Evolutionary conservation across 37 sponge, comb jelly and placozoan species (phyloP).

Genomic region (Cladorhizidae sp.): DNA sequence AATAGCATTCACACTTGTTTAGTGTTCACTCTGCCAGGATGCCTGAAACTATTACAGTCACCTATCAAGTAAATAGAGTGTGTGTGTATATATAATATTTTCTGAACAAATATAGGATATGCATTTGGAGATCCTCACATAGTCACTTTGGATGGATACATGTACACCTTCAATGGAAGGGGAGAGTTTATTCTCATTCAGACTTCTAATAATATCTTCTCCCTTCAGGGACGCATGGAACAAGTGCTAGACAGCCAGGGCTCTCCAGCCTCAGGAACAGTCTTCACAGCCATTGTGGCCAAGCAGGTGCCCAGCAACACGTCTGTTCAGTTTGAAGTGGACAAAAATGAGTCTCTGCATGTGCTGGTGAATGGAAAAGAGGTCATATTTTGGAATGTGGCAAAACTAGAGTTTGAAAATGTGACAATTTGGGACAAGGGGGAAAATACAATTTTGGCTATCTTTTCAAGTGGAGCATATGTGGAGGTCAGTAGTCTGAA

Average conservation of each 20-base stretch:
- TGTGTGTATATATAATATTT: not conserved
- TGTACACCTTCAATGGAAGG: constrained; percentile 77
- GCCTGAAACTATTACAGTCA: not conserved
- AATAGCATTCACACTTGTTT: not conserved
- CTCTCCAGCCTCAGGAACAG: constrained; percentile 35
- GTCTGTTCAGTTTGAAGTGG: not conserved
- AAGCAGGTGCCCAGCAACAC: not conserved
- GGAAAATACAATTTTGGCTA: constrained; percentile 23
- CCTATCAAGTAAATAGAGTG: not conserved
- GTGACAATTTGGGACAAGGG: constrained; percentile 27
- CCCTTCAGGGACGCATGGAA: constrained; percentile 74
- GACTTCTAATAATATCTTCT: constrained; percentile 54
- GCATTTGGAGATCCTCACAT: constrained; percentile 75
- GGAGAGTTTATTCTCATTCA: constrained; percentile 74
- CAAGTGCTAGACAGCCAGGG: constrained; percentile 21
- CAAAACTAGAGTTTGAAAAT: constrained; percentile 32
- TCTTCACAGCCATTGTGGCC: constrained; percentile 67
- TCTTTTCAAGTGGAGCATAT: constrained; percentile 38
- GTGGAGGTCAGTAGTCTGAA: constrained; percentile 28
- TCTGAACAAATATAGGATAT: constrained; percentile 58
- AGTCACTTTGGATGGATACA: constrained; percentile 66
- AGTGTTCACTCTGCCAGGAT: no score
- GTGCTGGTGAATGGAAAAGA: constrained; percentile 37
- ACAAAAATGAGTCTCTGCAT: not conserved
- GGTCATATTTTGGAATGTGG: constrained; percentile 46